Evolutionary conservation across 2,113 vertebrate genomes (phyloP).

Genomic region (Mus spicilegus): DNA sequence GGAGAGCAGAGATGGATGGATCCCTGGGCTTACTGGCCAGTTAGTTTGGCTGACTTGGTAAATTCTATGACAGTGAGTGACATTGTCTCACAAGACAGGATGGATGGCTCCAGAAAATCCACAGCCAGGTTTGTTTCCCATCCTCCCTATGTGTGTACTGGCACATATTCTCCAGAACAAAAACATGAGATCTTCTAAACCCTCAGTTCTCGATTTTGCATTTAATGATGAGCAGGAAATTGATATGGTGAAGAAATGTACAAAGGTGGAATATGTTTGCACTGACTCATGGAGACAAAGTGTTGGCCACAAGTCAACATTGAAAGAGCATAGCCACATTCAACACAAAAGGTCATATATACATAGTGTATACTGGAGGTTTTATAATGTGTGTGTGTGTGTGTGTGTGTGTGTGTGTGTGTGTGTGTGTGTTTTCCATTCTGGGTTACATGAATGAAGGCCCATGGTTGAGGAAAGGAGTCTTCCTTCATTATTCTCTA

Average conservation of each 20-base stretch:
- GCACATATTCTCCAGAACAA: background rate
- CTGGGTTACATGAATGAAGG: background rate
- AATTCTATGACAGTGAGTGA: background rate
- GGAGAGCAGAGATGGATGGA: background rate
- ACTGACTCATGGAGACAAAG: background rate
- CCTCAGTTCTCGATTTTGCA: background rate
- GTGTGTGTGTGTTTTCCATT: no score
- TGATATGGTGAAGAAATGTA: background rate
- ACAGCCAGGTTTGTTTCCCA: background rate
- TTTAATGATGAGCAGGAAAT: rapidly evolving
- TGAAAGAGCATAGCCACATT: background rate
- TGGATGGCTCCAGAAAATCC: background rate
- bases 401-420: no score
- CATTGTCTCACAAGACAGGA: background rate
- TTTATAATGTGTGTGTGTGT: background rate
- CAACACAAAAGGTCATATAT: background rate
- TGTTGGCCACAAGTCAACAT: background rate
- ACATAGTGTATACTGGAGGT: background rate
- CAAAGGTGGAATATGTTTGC: background rate
- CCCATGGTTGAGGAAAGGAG: no score
- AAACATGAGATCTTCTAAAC: background rate
- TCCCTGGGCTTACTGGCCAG: background rate
- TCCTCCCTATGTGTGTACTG: background rate
- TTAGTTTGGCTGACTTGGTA: background rate
- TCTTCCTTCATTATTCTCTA: background rate